These are phyloP conservation scores for Neomonachus schauinslandi DNA, from an alignment of 2,113 vertebrate genomes.

Conservation along the genomic window DNA sequence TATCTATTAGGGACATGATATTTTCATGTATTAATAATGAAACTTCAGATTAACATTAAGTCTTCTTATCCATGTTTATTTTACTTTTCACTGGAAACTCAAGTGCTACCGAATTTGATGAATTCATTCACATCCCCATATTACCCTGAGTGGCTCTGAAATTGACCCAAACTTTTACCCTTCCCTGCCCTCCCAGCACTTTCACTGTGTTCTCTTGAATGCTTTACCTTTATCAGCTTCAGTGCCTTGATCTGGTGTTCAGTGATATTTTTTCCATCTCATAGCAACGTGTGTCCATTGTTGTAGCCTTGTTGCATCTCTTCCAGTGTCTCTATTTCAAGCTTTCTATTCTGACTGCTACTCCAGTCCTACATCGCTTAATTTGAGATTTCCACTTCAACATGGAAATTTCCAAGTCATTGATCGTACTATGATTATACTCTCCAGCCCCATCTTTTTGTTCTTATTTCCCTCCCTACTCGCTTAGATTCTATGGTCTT, in stretches of 20 bases:
- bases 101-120: neutral
- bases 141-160: neutral
- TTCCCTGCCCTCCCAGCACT: neutral
- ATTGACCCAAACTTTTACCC: neutral
- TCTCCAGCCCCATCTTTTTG: neutral
- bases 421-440: neutral
- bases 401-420: neutral
- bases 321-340: neutral
- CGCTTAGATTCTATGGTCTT: neutral
- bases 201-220: neutral
- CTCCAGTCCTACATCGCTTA: neutral
- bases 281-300: neutral
- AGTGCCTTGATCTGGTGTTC: neutral
- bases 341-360: neutral
- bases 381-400: neutral
- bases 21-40: neutral
- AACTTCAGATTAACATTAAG: neutral
- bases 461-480: neutral
- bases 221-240: neutral
- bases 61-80: neutral
- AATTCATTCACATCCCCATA: neutral
- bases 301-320: neutral
- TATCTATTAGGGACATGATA: neutral
- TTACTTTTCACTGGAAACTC: neutral
- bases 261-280: neutral